Conservation (phyloP, 1,140 invertebrate genomes). For the Medauroidea extradentata region DNA sequence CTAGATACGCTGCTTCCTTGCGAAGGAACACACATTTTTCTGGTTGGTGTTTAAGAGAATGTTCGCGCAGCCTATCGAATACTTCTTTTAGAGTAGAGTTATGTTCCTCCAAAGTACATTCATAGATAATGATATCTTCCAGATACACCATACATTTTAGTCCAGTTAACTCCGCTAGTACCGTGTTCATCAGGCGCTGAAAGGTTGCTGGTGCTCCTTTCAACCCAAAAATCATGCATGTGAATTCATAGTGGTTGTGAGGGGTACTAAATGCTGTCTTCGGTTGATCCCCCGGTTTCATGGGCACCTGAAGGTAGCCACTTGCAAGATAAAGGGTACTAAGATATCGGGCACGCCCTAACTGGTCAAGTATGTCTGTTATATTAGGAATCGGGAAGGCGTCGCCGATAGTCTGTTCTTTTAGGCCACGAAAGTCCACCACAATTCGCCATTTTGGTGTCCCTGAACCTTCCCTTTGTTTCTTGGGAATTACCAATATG, state of each 20-base stretch:
- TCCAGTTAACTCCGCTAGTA: conserved; percentile 33
- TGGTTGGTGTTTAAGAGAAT: conserved; percentile 42
- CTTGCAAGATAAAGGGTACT: conserved; percentile 41
- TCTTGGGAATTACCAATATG: too few species aligned
- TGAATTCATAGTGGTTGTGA: conserved; percentile 39
- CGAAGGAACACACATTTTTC: too few species aligned
- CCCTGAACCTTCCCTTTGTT: too few species aligned
- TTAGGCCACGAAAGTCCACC: too few species aligned
- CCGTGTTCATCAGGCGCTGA: conserved; percentile 39
- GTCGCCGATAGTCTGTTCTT: too few species aligned
- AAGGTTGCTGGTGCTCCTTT: conserved; percentile 30
- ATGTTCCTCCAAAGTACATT: conserved; percentile 34
- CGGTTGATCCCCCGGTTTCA: conserved; percentile 32
- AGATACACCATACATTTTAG: conserved; percentile 38
- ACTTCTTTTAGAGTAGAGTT: conserved; percentile 31
- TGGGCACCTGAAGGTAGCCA: conserved; percentile 49
- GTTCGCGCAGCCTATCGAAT: conserved; percentile 35
- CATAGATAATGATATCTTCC: conserved; percentile 44
- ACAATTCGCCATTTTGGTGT: too few species aligned
- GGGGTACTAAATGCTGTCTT: conserved; percentile 46
- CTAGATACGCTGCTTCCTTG: too few species aligned
- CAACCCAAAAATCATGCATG: conserved; percentile 32
- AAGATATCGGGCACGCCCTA: conserved; percentile 40
- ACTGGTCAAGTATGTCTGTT: conserved; percentile 43
- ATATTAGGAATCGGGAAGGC: too few species aligned